Base-by-base conservation (phyloP, 2,113 vertebrate genomes). In the Capreolus pygargus region DNA sequence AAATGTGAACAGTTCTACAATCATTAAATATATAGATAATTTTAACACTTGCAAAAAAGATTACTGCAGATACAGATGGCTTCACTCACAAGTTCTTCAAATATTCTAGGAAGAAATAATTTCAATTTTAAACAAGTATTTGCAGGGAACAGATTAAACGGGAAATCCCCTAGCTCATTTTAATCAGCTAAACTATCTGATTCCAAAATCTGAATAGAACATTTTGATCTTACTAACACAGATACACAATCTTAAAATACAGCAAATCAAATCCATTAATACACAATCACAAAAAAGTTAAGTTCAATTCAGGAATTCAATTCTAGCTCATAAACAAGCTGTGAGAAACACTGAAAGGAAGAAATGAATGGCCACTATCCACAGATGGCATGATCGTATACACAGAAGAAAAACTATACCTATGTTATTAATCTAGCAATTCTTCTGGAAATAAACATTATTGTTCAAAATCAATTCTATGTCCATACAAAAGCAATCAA, bases 71-170 rank as follows among this genome's bases (percentile, higher is more conserved):
- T 58, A 91, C 78, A 95, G 90, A 96, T 54, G 52, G 91, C 15
- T 79, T 96, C 30, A 91, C n/a, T 57, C 61, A 89, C 30, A 92
- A 70, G 8, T 94, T 97, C 30, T 87, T n/a, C 64, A 95, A 91
- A 86, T 82, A 60, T 55, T 94, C 28, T 45, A 93, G 50, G 39
- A 96, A 93, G 33, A 96, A 95, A 47, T 67, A 92, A 87, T 79
- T 91, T 47, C 55, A 96, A 85, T 61, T 89, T 78, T 86, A 84
- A 87, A 93, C 4, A 86, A 39, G n/a, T 82, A 89, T 50, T 76
- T 89, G 14, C 25, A 67, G 36, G 78, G 70, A 95, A 90, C 17
- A 91, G 28, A 83, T 58, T 33, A 74, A 95, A 86, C 9, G 84
- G 30, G 25, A 94, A 83, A 92, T 21, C 91, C 55, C 25, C 54